Evolutionary conservation across 2,888 invertebrate species (phyloP), one percentile per base, ranked within the genome.

Genomic region (Danaus chrysippus): DNA sequence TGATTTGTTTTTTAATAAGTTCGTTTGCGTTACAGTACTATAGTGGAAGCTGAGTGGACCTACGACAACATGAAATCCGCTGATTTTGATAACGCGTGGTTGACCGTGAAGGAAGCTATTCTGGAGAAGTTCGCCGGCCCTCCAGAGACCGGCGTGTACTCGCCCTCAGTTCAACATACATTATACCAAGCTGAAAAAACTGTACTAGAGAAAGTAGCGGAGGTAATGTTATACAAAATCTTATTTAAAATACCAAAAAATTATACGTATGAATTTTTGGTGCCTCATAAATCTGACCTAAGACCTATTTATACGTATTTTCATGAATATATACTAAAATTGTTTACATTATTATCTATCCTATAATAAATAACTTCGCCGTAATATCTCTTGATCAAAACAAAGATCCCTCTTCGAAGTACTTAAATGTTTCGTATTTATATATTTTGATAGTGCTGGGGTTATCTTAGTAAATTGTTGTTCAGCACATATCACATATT

Each of bases 141-240:
- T 57, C 92, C 95, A 0, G 92, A 93, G 66, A 92, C 89, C 1
- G 96, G 96, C 1, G 86, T 95, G 3, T 93, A 93, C 68, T 96
- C 96, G 0, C 94, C 96, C 0, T 95, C 95, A 1, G 96, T 96
- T 0, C 96, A 96, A 76, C 93, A 96, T 73, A 96, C 96, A 0
- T 80, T 96, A 34, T 95, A 95, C 76, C 90, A 95, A 62, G 93
- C 95, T 0, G 93, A 95, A 74, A 94, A 93, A 77, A 91, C 93
- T 63, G 92, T 94, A 3, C 82, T 96, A 52, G 93, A 94, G 72
- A 92, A 92, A 79, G 90, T 95, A 56, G 89, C 93, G 1, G 94
- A 95, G 92, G 95, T 95, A 86, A 78, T 76, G 10, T 11, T 42
- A 17, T 13, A 6, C 49, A 19, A 54, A 53, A 19, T 15, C 34